Conservation (phyloP, 2,888 invertebrate species). For the Apeira syringaria region DNA sequence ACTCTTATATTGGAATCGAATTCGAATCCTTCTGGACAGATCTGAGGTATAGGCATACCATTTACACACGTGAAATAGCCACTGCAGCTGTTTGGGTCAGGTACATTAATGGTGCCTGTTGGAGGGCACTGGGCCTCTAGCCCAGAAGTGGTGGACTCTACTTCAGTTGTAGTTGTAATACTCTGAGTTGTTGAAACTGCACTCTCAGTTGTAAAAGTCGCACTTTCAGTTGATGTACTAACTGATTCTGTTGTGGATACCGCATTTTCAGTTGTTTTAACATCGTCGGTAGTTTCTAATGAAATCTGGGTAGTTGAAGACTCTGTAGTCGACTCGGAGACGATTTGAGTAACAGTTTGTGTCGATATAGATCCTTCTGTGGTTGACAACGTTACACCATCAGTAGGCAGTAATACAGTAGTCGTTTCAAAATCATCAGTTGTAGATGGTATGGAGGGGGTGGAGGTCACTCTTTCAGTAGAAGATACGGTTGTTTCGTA, state of each 20-base stretch:
- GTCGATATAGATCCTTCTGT: too few relatives aligned
- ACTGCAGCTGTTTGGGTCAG: slow-evolving; percentile 24
- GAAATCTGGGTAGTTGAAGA: neutral
- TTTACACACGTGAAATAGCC: slow-evolving; percentile 34
- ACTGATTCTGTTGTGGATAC: too few relatives aligned
- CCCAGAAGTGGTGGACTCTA: neutral
- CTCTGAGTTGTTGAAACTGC: neutral
- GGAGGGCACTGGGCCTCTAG: neutral
- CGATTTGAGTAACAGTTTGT: too few relatives aligned
- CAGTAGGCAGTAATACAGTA: too few relatives aligned
- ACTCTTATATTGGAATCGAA: slow-evolving; percentile 27
- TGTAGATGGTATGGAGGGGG: too few relatives aligned
- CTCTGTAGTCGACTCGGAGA: too few relatives aligned
- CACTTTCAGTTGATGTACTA: too few relatives aligned
- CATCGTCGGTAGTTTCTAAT: neutral
- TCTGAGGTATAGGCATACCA: slow-evolving; percentile 23
- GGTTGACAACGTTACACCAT: too few relatives aligned
- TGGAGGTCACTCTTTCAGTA: neutral
- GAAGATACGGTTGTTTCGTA: too few relatives aligned
- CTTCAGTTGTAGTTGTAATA: neutral
- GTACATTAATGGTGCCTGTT: slow-evolving; percentile 21
- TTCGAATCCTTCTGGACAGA: slow-evolving; percentile 37
- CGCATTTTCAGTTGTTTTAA: neutral
- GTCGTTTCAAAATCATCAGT: too few relatives aligned
- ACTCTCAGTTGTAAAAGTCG: neutral